These are phyloP conservation scores for Ephestia elutella DNA, from an alignment of 1,140 invertebrate species.

Conservation along the genomic window DNA sequence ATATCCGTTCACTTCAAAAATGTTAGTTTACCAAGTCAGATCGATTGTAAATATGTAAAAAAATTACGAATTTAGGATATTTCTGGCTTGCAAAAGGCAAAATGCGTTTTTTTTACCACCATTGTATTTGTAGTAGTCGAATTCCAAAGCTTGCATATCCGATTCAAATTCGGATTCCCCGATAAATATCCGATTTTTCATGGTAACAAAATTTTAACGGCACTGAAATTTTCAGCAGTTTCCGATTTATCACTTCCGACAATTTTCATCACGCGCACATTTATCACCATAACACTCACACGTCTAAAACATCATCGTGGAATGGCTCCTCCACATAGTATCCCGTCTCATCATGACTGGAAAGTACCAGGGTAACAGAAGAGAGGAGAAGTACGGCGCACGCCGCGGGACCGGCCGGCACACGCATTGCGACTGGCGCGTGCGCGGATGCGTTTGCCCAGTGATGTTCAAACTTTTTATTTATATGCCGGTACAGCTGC, in stretches of 20 bases:
- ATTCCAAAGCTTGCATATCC: too few relatives aligned
- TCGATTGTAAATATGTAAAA: too few relatives aligned
- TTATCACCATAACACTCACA: slow-evolving; percentile 38
- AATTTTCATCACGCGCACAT: neutral
- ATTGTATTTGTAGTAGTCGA: too few relatives aligned
- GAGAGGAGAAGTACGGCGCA: slow-evolving; percentile 38
- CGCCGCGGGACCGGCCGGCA: slow-evolving; percentile 49
- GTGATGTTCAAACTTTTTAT: slow-evolving; percentile 40
- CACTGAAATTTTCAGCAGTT: too few relatives aligned
- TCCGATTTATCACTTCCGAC: neutral
- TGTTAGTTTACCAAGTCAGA: too few relatives aligned
- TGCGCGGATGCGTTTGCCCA: slow-evolving; percentile 54
- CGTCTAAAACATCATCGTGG: slow-evolving; percentile 54
- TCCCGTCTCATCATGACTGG: slow-evolving; percentile 42
- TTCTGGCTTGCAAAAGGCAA: too few relatives aligned
- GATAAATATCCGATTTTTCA: too few relatives aligned
- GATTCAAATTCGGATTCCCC: too few relatives aligned
- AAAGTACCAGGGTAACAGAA: slow-evolving; percentile 48
- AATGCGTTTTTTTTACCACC: too few relatives aligned
- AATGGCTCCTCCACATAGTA: slow-evolving; percentile 58
- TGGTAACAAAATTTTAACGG: too few relatives aligned
- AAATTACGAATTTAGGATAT: too few relatives aligned
- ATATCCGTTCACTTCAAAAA: too few relatives aligned
- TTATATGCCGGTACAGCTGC: neutral
- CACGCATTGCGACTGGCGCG: slow-evolving; percentile 63